phyloP scores from a whole-genome alignment of 1,140 invertebrate species.

The Zaprionus capensis region DNA sequence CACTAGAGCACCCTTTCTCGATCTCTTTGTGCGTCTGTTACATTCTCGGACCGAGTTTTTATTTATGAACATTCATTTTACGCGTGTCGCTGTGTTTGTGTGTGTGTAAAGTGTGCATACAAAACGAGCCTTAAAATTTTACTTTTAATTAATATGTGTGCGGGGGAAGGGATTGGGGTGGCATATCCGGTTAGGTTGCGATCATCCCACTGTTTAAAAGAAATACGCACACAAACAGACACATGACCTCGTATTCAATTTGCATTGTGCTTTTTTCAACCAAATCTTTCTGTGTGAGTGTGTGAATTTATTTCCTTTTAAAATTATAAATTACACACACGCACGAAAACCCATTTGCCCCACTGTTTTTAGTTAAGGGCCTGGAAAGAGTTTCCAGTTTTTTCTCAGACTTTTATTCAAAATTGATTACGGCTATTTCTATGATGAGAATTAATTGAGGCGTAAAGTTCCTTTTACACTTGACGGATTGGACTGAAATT shows the following conservation, averaged over 20 bases:
- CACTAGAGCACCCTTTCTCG: background rate
- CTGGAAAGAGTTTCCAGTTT: constrained; percentile 16
- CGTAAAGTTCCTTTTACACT: constrained; percentile 49
- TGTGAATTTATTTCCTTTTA: constrained; percentile 57
- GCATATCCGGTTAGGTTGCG: constrained; percentile 2
- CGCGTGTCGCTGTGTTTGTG: constrained; percentile 11
- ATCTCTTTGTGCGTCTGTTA: constrained; percentile 29
- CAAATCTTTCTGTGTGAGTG: constrained; percentile 21
- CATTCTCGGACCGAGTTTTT: constrained; percentile 55
- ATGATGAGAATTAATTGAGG: constrained; percentile 71
- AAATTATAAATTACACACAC: constrained; percentile 60
- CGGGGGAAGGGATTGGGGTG: background rate
- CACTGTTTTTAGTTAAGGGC: constrained; percentile 16
- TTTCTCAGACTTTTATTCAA: constrained; percentile 39
- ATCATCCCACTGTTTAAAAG: constrained; percentile 29
- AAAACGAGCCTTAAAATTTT: constrained; percentile 60
- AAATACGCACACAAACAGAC: constrained; percentile 14
- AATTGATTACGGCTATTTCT: constrained; percentile 69
- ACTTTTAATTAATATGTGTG: constrained; percentile 70
- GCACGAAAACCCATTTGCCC: constrained; percentile 34
- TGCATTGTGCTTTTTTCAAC: constrained; percentile 38
- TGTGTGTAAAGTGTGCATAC: constrained; percentile 19
- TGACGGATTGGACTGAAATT: constrained; percentile 44
- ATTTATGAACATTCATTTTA: constrained; percentile 68
- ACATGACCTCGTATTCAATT: constrained; percentile 69